Percentiles rank a stretch among this genome's conserved stretches.
Evolutionary conservation across 2,113 vertebrate genomes (phyloP).

Genomic region (cattle (Bos taurus)): ARS-UCD2.0 NC_037333.1:110156001-110156500

Average conservation of each 20-base stretch:
- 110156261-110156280: not conserved
- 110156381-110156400: not conserved
- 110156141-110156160: slow-evolving; percentile 2
- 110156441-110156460: not conserved
- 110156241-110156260: not conserved
- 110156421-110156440: not conserved
- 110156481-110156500: slow-evolving; percentile 34
- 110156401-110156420: slow-evolving; percentile 25
- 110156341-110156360: not conserved
- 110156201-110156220: not conserved
- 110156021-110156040: slow-evolving; percentile 38
- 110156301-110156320: not conserved
- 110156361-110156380: not conserved
- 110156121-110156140: not conserved
- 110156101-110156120: not conserved
- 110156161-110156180: not conserved
- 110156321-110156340: not conserved
- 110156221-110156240: not conserved
- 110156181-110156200: slow-evolving; percentile 24
- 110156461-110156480: not conserved
- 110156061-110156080: not conserved
- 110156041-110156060: slow-evolving; percentile 21
- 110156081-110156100: slow-evolving; percentile 27
- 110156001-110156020: not conserved
- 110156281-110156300: not conserved